A percentile compares a stretch with the other conserved stretches of the same genome.
phyloP scores from a whole-genome alignment of 92 coral and sea anemone genomes.

The Diadumene lineata region DNA sequence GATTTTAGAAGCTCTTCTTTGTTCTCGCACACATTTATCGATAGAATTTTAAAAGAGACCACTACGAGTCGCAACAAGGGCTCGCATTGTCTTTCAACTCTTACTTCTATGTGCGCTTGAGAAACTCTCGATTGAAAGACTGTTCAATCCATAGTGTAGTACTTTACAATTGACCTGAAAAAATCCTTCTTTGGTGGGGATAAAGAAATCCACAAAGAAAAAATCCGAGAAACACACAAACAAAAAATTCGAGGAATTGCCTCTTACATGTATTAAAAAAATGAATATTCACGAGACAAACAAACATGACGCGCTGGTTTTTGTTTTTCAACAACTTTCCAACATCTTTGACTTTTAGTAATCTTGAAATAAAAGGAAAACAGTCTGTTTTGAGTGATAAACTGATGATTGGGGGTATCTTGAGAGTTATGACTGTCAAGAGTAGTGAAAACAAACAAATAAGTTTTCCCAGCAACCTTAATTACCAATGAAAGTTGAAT shows the following conservation, averaged over 20 bases:
- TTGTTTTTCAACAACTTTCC: not conserved
- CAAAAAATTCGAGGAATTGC: conserved; percentile 7
- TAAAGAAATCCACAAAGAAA: not conserved
- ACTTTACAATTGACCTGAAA: not conserved
- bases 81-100: conserved; percentile 14
- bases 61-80: conserved; percentile 7
- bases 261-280: conserved; percentile 7
- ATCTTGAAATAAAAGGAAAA: not conserved
- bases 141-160: not conserved
- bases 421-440: not conserved
- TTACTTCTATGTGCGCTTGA: conserved; percentile 9
- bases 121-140: conserved; percentile 4
- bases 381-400: not conserved
- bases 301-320: not conserved
- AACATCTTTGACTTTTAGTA: not conserved
- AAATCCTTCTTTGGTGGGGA: not conserved
- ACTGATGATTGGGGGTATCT: not conserved
- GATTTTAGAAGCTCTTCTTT: conserved; percentile 31
- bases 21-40: conserved; percentile 36
- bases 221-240: not conserved
- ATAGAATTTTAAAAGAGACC: conserved; percentile 14
- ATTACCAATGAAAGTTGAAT: not conserved
- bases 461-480: not conserved
- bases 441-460: not conserved
- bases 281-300: not conserved